Evolutionary conservation across 92 coral and sea anemone species (phyloP).

Genomic region (Pocillopora grandis): DNA sequence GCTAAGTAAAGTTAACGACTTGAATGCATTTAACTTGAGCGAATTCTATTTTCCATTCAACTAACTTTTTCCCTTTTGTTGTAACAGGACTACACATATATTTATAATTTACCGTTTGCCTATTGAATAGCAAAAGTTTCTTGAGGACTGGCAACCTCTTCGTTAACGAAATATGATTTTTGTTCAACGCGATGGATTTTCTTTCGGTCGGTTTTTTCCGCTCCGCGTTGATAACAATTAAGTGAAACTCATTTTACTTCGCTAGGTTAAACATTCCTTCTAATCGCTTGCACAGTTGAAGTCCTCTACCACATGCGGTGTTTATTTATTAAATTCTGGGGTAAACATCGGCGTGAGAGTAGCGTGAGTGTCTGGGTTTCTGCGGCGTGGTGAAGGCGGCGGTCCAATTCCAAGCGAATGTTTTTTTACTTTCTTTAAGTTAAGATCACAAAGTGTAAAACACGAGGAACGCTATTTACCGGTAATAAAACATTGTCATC

Average conservation of each 20-base stretch:
- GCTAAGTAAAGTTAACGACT: slow-evolving; percentile 13
- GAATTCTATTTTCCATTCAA: not conserved
- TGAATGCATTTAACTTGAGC: slow-evolving; percentile 4
- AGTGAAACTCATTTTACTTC: not conserved
- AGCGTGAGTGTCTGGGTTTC: slow-evolving; percentile 12
- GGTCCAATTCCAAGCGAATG: too few relatives aligned
- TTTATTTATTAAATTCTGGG: slow-evolving; percentile 47
- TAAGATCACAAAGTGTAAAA: not conserved
- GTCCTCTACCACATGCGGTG: slow-evolving; percentile 43
- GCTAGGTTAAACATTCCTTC: slow-evolving; percentile 9
- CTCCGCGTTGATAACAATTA: not conserved
- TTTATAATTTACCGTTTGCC: slow-evolving; percentile 7
- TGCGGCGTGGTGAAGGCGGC: not conserved
- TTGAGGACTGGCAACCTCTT: not conserved
- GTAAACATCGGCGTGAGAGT: slow-evolving; percentile 25
- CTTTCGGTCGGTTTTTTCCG: not conserved
- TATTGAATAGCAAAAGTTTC: slow-evolving; percentile 16
- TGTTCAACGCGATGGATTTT: not conserved
- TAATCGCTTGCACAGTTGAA: slow-evolving; percentile 6
- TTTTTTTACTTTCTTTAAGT: too few relatives aligned
- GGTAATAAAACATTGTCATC: slow-evolving; percentile 29
- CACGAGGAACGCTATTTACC: not conserved
- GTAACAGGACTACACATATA: slow-evolving; percentile 3
- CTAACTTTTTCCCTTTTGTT: slow-evolving; percentile 1
- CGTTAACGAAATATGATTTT: not conserved